Base-by-base conservation (phyloP, 2,888 invertebrate species). In the Caenorhabditis sulstoni region DNA sequence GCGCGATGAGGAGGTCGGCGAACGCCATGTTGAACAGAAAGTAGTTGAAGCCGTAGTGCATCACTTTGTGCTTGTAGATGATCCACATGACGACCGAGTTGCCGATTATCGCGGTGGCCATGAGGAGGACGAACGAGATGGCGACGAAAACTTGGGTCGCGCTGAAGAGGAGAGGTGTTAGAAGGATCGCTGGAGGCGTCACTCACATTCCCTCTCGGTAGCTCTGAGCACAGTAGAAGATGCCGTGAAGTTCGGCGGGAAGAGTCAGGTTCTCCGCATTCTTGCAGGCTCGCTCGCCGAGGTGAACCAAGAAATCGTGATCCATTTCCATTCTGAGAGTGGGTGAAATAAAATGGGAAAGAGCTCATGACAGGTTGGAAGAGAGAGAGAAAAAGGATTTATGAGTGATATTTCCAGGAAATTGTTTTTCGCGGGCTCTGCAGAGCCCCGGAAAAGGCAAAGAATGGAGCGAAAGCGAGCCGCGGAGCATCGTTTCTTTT, bases 1-100 rank as follows among this genome's bases (percentile, higher is more conserved):
- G 74, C 22, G 88, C 86, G 12, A 87, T 88, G n/a, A 87, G 52
- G 29, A 88, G 76, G 65, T 88, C 88, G 47, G 88, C 87, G 22
- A 88, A 65, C 1, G 87, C 87, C 85, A 88, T 86, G 65, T 88
- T 88, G 83, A 88, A 88, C 22, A 88, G 81, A 53, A 87, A 87
- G 47, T 80, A 85, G 64, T 88, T 88, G 84, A 88, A 88, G 9
- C 85, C 85, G 58, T 84, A 78, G 62, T 86, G 86, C 88, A 88
- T 88, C 14, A 84, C 82, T 80, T 85, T 87, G 61, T 87, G 87
- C 41, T 75, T 68, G 55, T 80, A 82, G 55, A 88, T 88, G 45
- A 88, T 87, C 87, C 86, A 87, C 86, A 88, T 86, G 18, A 88
- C 88, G 12, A 84, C 79, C 3, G 82, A 81, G 67, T 88, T 88